Evolutionary conservation across 2,113 vertebrate genomes (phyloP), one percentile per base, ranked within the genome.

Genomic region (Galeopterus variegatus): DNA sequence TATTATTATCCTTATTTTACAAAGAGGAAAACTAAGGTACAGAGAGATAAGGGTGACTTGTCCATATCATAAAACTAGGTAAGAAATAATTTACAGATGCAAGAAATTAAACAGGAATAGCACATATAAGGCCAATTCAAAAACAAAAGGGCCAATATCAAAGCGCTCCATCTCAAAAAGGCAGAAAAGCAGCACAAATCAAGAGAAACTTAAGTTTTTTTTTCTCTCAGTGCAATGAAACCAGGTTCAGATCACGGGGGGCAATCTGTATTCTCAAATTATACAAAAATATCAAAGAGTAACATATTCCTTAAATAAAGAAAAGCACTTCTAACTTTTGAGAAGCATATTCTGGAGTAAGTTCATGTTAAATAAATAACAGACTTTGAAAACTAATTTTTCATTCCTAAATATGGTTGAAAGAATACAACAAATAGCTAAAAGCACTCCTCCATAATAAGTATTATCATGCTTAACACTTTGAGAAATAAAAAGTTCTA

Each of bases 291-390:
- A 88, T 48, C 82, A 79, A 67, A 93, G 70, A 81, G 48, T 67
- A 94, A 80, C 52, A 76, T 54, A 72, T 52, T 26, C 91, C 70
- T 91, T 91, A 85, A 80, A 69, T 13, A 93, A 94, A 75, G 64
- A 96, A 97, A 95, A 69, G 26, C 31, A 94, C 48, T 81, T 91
- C 65, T 79, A 97, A 90, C 65, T 93, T 95, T 81, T 85, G 12
- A 94, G 54, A 92, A 77, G 19, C 45, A 85, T n/a, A 84, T 81
- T 93, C 64, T 90, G 7, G 18, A 95, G 50, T 85, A 96, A 91
- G 48, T 10, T 12, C 18, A 19, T n/a, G 69, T 64, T 76, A 79
- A 77, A 84, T 83, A 79, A 72, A 92, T 79, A 28, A 73, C 17
- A 77, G 77, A 92, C 24, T 94, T 60, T 87, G n/a, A 90, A 96